Evolutionary conservation across 2,113 vertebrate species (phyloP), one percentile per base, ranked within the genome.

Genomic region (Leptosomus discolor): DNA sequence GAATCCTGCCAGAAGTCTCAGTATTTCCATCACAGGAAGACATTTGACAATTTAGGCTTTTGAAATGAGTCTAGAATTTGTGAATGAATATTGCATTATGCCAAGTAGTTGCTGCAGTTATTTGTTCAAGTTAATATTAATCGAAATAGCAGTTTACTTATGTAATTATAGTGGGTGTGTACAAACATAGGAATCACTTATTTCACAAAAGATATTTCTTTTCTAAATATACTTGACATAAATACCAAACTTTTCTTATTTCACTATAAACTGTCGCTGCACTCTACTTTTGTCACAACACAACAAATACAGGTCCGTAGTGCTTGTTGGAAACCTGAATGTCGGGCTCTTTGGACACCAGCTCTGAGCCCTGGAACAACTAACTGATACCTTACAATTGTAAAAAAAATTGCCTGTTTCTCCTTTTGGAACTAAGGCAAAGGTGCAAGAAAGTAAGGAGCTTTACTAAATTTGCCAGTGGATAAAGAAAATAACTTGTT

Each of bases 121-220:
- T 96, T 94, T 95, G 75, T 83, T 94, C 68, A 91, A 77, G 53
- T 94, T 96, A 94, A 91, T 92, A 91, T 68, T 94, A 82, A 95
- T 78, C 0, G 0, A 90, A 95, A 91, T 53, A 48, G 36, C 24
- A 2, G 11, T 97, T 96, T 94, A 85, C 90, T 87, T 80, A 85
- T 24, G 57, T 85, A 91, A 91, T 96, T 92, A 80, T 87, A 90
- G 41, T 2, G 13, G 54, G 7, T 36, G 9, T 58, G 8, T 82
- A 80, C 74, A 96, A 97, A 92, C 32, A 71, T 8, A 71, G 14
- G 60, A 91, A 88, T 85, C 80, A 56, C 50, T 84, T 92, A 71
- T 57, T 96, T 94, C 60, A 73, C 92, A 82, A 85, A 89, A 89
- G 69, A 36, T 71, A 87, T 84, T 85, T 91, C 27, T 89, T 89